Base-by-base conservation (phyloP, 2,888 invertebrate species). In the Dynastes grantii region DNA sequence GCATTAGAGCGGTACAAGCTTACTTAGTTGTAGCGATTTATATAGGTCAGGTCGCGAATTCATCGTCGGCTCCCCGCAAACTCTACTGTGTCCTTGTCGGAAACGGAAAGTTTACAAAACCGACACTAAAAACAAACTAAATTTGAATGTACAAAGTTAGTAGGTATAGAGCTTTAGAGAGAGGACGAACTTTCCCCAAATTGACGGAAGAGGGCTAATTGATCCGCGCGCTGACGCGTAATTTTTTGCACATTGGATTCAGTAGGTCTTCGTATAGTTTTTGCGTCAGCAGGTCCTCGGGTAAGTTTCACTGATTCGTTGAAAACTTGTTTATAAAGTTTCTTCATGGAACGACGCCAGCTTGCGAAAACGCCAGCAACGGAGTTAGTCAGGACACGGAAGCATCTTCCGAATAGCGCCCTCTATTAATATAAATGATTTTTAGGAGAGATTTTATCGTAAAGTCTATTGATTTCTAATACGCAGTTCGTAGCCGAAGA, bases 41-140 rank as follows among this genome's bases (percentile, higher is more conserved):
- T 67, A 37, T 67, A 45, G 65, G 65, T 67, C 65, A 45, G 65
- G 65, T 3, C 16, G 65, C 4, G 40, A 65, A 37, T 65, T 37
- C 40, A 16, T 1, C 5, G 8, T 29, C 37, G 16, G 13, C 40
- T 32, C 5, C 3, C n/a, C 13, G 53, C 2, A 53, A 53, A n/a
- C 53, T 16, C 16, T 22, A 16, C 22, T 4, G n/a, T 9, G 22
- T 40, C 13, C 40, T 16, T 45, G 40, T 40, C 40, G 65, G 40
- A 67, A 67, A 67, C 45, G 16, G 40, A 16, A 67, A 67, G 45
- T 67, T 40, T 13, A 45, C 65, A 67, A 45, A 67, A 67, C 65
- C 37, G 45, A 45, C 40, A 22, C 65, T 13, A 45, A 40, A 40
- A 67, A 67, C 65, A 40, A 45, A 67, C 65, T 45, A 40, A 67